Percentiles rank a stretch among this genome's conserved stretches.
phyloP scores from a whole-genome alignment of 2,888 invertebrate species.

The Cephus pygmeus region DNA sequence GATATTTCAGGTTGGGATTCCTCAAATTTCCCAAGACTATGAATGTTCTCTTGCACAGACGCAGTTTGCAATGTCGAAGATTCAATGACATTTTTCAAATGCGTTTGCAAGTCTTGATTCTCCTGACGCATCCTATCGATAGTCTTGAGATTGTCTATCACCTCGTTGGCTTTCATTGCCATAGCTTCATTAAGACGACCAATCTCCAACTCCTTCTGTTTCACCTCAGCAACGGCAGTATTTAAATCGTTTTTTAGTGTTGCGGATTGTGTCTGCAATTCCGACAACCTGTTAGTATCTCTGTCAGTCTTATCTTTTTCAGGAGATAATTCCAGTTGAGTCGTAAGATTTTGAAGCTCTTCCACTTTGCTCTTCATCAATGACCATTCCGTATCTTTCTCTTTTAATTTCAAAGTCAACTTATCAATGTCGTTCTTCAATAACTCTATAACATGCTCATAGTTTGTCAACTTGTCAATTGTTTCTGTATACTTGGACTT shows the following conservation, averaged over 20 bases:
- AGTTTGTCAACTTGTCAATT: constrained; percentile 9
- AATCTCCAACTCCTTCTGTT: background rate
- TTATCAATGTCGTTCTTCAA: constrained; percentile 9
- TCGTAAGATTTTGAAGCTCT: background rate
- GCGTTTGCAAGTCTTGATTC: background rate
- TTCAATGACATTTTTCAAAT: background rate
- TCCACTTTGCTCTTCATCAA: constrained; percentile 1
- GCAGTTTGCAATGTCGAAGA: background rate
- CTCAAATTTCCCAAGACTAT: background rate
- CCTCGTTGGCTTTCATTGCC: background rate
- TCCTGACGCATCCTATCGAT: background rate
- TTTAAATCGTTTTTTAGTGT: background rate
- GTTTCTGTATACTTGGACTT: constrained; percentile 8
- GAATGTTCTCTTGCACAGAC: background rate
- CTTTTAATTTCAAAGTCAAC: constrained; percentile 4
- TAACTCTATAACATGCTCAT: background rate
- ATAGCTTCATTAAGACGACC: background rate
- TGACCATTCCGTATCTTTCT: constrained; percentile 2
- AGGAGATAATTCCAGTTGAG: background rate
- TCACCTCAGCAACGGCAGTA: background rate
- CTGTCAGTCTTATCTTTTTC: background rate
- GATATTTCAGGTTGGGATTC: background rate
- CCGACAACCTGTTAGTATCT: background rate
- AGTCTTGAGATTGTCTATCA: background rate
- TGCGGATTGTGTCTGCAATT: background rate